Base-by-base conservation (phyloP, 2,113 vertebrate species). In the Holacanthus passer region DNA sequence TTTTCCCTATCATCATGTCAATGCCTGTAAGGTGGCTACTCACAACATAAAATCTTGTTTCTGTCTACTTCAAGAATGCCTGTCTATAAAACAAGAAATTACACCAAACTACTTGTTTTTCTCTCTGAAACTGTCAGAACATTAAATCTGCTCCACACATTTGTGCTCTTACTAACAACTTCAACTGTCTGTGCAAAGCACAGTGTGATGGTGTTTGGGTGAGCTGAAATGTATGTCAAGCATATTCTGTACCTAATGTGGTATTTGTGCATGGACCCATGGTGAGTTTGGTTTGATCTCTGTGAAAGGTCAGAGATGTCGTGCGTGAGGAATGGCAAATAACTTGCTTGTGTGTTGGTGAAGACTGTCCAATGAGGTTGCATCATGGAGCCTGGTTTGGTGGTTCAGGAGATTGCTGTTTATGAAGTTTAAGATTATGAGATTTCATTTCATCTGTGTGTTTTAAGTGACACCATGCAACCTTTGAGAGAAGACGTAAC, bases 81-180 rank as follows among this genome's bases (percentile, higher is more conserved):
- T 83, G 79, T 82, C 78, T 82, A 3, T 58, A 48, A n/a, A 81
- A 64, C 29, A 79, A 53, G 20, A 68, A 78, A 24, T 48, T 24
- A 41, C 31, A 35, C 29, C n/a, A 66, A 50, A 73, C 52, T 3
- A 60, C 56, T 48, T 50, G 27, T 77, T 64, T 66, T 73, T 62
- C 59, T 32, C 4, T 66, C 41, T 73, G 29, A 77, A 81, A 72
- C 62, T 39, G 43, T 82, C n/a, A 2, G 27, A 87, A 69, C n/a
- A 39, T 79, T 58, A 53, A 59, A 82, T 77, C 77, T 74, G 62
- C 58, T 83, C 59, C 17, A 70, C 43, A 71, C 67, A 56, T 63
- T 11, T 80, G 43, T 62, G 50, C 75, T 75, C 58, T 86, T 69
- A 94, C 93, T 94, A 94, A 94, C 93, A 77, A 65, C 75, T 85